Percentiles rank a stretch among this genome's conserved stretches.
Evolutionary conservation across 1,140 invertebrate genomes (phyloP).

Genomic region (Prorops nasuta): DNA sequence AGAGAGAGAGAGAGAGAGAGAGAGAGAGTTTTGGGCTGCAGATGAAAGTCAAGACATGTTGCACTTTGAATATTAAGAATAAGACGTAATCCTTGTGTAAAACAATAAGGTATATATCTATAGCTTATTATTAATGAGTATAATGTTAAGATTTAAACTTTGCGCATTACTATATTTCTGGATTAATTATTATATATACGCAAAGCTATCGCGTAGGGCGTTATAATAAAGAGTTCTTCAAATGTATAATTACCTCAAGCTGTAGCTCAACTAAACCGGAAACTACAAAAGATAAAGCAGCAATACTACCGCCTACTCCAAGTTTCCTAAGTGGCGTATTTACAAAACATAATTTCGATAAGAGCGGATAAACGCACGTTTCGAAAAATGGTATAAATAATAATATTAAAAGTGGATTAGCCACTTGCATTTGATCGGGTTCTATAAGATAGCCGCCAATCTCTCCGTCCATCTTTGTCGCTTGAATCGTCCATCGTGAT

Average conservation of each 20-base stretch:
- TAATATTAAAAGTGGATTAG: slow-evolving; percentile 85
- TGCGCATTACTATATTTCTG: no score
- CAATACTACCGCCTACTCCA: slow-evolving; percentile 78
- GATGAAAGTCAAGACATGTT: no score
- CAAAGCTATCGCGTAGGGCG: no score
- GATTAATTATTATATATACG: no score
- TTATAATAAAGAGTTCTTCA: no score
- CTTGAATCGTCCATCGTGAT: slow-evolving; percentile 94
- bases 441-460: slow-evolving; percentile 69
- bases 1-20: no score
- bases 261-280: slow-evolving; percentile 82
- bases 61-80: no score
- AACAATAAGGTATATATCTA: no score
- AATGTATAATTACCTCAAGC: slow-evolving; percentile 62
- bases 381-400: slow-evolving; percentile 87
- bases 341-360: slow-evolving; percentile 55
- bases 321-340: slow-evolving; percentile 74
- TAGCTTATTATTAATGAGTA: no score
- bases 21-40: no score
- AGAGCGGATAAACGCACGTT: slow-evolving; percentile 64
- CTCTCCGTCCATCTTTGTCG: slow-evolving; percentile 83
- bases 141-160: no score
- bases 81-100: no score
- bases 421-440: slow-evolving; percentile 88
- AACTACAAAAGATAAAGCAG: slow-evolving; percentile 80